Evolutionary conservation across 2,797 vertebrate species (phyloP), one percentile per base, ranked within the genome.

Genomic region (Thunnus albacares): DNA sequence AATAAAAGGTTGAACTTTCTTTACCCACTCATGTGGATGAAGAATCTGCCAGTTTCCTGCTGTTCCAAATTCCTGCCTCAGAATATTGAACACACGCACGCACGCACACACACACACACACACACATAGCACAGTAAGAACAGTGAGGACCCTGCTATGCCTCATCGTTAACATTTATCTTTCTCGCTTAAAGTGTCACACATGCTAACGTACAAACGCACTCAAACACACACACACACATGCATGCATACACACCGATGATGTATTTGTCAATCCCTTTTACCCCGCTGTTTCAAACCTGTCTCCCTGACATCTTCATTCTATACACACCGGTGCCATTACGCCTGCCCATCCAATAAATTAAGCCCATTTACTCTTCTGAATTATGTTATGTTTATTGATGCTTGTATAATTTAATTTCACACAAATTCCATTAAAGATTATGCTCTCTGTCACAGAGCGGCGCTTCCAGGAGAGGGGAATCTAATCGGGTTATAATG

Each of bases 381-480:
- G 96, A 96, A 96, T 96, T 95, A 96, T 95, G 96, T 96, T 95
- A 96, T 96, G 97, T 96, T 96, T 96, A 96, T 96, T 96, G 96
- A 97, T 96, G 96, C 96, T 96, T 94, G 93, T 93, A 95, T 96
- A 96, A 97, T 97, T 96, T 96, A 94, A 97, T 97, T 97, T 96
- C 96, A 96, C 96, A 96, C 96, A 97, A 96, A 97, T 96, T 96
- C 96, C 96, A 97, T 97, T 96, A 96, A 96, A 96, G 96, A 97
- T 96, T 91, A 93, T 93, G 92, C 92, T 90, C 92, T 90, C 90
- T 93, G 93, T 95, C 93, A 94, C 91, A 90, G 93, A 92, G 87
- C 81, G 78, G 73, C 80, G 86, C 93, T 94, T 94, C 93, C 94
- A 95, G 92, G 90, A 92, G 91, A 92, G 87, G 95, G 91, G 95